Evolutionary conservation across 1,140 invertebrate species (phyloP), one percentile per base, ranked within the genome.

Genomic region (Camponotus pennsylvanicus): DNA sequence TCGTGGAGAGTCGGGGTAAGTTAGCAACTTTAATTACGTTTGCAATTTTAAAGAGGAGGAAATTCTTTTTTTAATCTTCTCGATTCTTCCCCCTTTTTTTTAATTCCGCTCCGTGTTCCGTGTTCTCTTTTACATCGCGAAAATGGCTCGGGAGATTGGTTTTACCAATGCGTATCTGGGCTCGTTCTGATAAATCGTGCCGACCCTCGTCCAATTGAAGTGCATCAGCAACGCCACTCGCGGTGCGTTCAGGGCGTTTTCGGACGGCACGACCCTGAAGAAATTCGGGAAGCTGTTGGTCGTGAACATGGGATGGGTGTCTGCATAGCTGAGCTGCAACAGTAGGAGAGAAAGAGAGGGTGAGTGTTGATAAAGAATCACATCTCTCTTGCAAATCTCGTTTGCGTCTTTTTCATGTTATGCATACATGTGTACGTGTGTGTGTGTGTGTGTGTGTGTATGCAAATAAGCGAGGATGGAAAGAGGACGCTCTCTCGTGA

Each of bases 301-400:
- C 0, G 98, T 99, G 95, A 99, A 99, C 97, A 99, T 99, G 1
- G 99, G 99, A 95, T 99, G 98, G 18, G 99, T 99, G 95, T 99
- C 99, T 3, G 98, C 99, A 94, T 99, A 99, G 2, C 99, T 99
- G 34, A 99, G 95, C 97, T 99, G 96, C 9, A 96, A 96, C 87
- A 93, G 21, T 21, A 21, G 55, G 92, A 92, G 6, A 91, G 40
- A 11, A 11, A 40, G 8, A 34, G 9, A 80, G 37, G 21, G 13
- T n/a, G 34, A 59, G 59, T 69, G 32, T 52, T 78, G 63, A n/a
- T 70, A 59, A 59, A 42, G 27, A 57, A 64, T 11, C 55, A 6
- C 49, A 49, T 77, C 42, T 52, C 37, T 52, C 27, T 63, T 27
- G 34, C 15, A 15, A 61, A 13, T 34, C 64, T 71, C 32, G 21